phyloP scores from a whole-genome alignment of 1,140 invertebrate species.

The Lepidostoma basale region DNA sequence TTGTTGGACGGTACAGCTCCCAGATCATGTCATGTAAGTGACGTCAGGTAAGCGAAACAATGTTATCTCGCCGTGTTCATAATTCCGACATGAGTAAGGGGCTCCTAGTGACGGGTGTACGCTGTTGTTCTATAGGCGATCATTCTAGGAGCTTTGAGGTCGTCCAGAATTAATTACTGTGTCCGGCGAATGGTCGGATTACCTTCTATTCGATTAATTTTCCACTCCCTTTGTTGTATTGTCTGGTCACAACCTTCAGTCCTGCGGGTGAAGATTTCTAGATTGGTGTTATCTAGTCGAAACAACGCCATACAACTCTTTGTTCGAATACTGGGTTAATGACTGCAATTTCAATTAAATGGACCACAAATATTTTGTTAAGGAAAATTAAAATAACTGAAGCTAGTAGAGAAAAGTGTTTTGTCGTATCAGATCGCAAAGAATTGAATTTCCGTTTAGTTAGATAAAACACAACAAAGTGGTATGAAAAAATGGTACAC shows the following conservation, averaged over 20 bases:
- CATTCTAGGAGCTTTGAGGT: conserved; percentile 24
- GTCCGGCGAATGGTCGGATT: conserved; percentile 18
- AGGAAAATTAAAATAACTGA: no score
- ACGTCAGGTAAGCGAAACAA: conserved; percentile 24
- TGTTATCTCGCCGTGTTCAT: conserved; percentile 22
- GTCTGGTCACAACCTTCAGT: conserved; percentile 12
- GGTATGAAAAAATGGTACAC: no score
- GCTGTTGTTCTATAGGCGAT: neutral
- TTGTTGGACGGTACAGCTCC: neutral
- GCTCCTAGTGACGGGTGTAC: neutral
- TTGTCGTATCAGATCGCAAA: no score
- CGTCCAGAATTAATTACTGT: conserved; percentile 24
- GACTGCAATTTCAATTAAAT: no score
- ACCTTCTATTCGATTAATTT: conserved; percentile 28
- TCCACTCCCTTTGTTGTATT: conserved; percentile 22
- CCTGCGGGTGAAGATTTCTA: neutral
- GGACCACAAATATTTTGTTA: no score
- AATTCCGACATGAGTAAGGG: conserved; percentile 18
- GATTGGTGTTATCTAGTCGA: neutral
- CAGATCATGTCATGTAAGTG: neutral
- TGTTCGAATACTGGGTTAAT: no score
- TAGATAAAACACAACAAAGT: no score
- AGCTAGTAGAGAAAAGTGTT: no score
- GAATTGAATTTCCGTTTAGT: no score
- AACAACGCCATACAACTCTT: neutral